Conservation (phyloP, 2,797 vertebrate species). For the Rhabdomys pumilio region DNA sequence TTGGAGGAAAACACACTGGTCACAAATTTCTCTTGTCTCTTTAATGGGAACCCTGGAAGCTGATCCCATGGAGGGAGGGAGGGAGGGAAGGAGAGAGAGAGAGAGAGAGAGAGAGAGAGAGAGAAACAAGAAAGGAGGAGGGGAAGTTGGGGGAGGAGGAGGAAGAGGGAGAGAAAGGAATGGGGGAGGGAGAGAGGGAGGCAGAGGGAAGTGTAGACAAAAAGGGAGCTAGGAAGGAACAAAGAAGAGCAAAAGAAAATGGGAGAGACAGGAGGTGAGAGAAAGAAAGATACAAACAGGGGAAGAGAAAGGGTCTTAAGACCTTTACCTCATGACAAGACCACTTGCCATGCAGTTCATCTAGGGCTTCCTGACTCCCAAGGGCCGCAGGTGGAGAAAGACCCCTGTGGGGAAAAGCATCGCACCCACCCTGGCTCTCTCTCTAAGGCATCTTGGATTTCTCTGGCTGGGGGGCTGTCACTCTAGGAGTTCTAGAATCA, state of each 20-base stretch:
- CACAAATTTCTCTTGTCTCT: neutral
- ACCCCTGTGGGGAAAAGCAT: neutral
- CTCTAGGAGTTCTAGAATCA: fast-evolving
- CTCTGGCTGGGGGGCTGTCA: neutral
- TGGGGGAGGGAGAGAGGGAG: fast-evolving
- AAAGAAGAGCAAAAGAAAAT: neutral
- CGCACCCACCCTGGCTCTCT: neutral
- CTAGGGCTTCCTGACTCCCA: neutral
- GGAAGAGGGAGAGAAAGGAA: no score
- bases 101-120: fast-evolving
- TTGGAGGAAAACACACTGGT: constrained; percentile 12
- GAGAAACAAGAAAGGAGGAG: no score
- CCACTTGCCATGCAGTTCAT: fast-evolving
- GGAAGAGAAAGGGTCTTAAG: neutral
- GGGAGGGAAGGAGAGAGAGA: fast-evolving
- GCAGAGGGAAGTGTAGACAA: neutral
- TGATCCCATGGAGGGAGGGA: neutral
- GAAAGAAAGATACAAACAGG: neutral
- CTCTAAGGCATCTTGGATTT: neutral
- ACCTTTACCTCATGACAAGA: neutral
- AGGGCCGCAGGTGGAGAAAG: neutral
- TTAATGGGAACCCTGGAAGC: constrained; percentile 1
- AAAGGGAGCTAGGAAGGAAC: neutral
- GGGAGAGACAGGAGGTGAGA: fast-evolving
- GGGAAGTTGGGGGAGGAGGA: neutral